Percentiles rank a stretch among this genome's conserved stretches.
phyloP scores from a whole-genome alignment of 2,888 invertebrate species.

The Neoscelio sp. region DNA sequence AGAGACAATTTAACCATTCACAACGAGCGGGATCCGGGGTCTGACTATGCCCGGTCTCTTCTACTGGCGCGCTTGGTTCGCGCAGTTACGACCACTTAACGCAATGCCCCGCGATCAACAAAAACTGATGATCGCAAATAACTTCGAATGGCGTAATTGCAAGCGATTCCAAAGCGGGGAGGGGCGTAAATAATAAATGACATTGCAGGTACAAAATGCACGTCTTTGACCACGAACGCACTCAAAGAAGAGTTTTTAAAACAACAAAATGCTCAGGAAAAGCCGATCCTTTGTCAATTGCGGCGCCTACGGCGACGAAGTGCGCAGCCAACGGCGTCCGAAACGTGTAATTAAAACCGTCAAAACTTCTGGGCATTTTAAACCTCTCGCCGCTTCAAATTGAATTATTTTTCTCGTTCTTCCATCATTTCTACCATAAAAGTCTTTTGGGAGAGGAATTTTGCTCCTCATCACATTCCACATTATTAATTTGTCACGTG shows the following conservation, averaged over 20 bases:
- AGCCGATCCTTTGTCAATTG: slow-evolving; percentile 73
- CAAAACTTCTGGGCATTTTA: slow-evolving; percentile 76
- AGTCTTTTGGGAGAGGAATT: slow-evolving; percentile 35
- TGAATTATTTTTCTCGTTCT: slow-evolving; percentile 79
- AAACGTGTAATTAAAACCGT: slow-evolving; percentile 78
- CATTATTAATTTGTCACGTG: too few species aligned
- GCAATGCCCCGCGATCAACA: slow-evolving; percentile 20
- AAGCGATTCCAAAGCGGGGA: slow-evolving; percentile 31
- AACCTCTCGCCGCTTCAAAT: slow-evolving; percentile 75
- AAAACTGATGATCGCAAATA: slow-evolving; percentile 57
- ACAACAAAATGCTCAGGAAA: slow-evolving; percentile 63
- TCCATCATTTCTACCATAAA: slow-evolving; percentile 30
- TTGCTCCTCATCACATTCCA: slow-evolving; percentile 29
- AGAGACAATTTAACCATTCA: slow-evolving; percentile 34
- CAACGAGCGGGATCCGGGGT: slow-evolving; percentile 22
- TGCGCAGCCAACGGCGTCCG: slow-evolving; percentile 58
- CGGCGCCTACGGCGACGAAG: slow-evolving; percentile 71
- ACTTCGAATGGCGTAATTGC: slow-evolving; percentile 42
- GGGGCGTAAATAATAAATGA: slow-evolving; percentile 39
- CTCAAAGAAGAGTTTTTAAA: slow-evolving; percentile 41
- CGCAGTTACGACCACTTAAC: slow-evolving; percentile 32
- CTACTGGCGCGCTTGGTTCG: slow-evolving; percentile 28
- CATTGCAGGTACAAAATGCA: slow-evolving; percentile 16
- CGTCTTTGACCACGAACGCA: slow-evolving; percentile 16
- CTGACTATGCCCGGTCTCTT: slow-evolving; percentile 38